Evolutionary conservation across 2,113 vertebrate genomes (phyloP), one percentile per base, ranked within the genome.

Genomic region (Vanacampus margaritifer): DNA sequence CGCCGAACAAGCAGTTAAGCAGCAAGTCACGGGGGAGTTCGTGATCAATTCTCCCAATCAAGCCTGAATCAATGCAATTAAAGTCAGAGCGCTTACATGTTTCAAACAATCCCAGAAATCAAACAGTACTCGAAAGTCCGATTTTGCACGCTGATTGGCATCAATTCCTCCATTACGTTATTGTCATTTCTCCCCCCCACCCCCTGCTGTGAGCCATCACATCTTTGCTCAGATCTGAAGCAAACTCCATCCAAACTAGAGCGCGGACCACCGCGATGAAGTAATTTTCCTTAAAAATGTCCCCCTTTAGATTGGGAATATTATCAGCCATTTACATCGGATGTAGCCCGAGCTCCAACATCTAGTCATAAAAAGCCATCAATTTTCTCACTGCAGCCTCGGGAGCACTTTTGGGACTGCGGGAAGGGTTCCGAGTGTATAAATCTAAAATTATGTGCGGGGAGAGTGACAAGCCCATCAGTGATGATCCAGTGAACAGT

Each of bases 261-360:
- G 54, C 74, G 65, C 24, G 68, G 50, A 84, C 77, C 61, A 75
- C 67, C 75, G 77, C 78, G 80, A 78, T 74, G 71, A 85, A 84
- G 82, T 85, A 41, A 86, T 87, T 87, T 88, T 74, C 83, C 80
- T 84, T 86, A 72, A 84, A n/a, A 89, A 89, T 79, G 80, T 74
- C 77, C 80, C 78, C 78, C 79, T 79, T 88, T 78, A 86, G 80
- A 86, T 84, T 84, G 79, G 79, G 86, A 88, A 87, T 87, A 88
- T 88, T 87, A 86, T 85, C 86, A 82, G 83, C 85, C 75, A 89
- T 89, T 88, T 88, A 81, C 76, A 88, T 87, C 83, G 81, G 83
- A 79, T 85, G 82, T 72, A 39, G 79, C 70, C 78, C 53, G 75
- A 81, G 80, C 82, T 83, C 76, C 82, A 81, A 86, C 82, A 85